Base-by-base conservation (phyloP, 1,140 invertebrate species). In the Bilobella aurantiaca region DNA sequence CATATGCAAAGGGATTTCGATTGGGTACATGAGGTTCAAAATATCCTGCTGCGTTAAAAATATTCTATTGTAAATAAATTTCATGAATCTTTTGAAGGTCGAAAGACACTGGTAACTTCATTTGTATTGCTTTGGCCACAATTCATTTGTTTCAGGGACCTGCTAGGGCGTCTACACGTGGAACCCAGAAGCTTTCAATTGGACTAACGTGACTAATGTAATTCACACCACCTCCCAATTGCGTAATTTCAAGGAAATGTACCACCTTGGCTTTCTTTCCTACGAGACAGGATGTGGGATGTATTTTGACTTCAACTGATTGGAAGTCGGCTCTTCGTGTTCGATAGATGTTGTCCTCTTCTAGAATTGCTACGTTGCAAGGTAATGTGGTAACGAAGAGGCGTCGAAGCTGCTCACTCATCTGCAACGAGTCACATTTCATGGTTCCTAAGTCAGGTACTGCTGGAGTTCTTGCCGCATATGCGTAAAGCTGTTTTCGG, bases 161-260 rank as follows among this genome's bases (percentile, higher is more conserved):
- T n/a, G n/a, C n/a, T n/a, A n/a, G n/a, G n/a, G n/a, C n/a, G n/a
- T n/a, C n/a, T n/a, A n/a, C n/a, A n/a, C n/a, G n/a, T n/a, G n/a
- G n/a, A n/a, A n/a, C n/a, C n/a, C n/a, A n/a, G n/a, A n/a, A n/a
- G n/a, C n/a, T n/a, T n/a, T n/a, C n/a, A n/a, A n/a, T n/a, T n/a
- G n/a, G n/a, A n/a, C n/a, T n/a, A 0, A 67, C 21, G 60, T 67
- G 66, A 12, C n/a, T 25, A n/a, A 67, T 67, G 25, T 58, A 67
- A 34, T 63, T 67, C 3, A 23, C 31, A 14, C 86, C 85, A 73
- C 88, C 89, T 37, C 82, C 84, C 0, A 93, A 96, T 73, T 89
- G 83, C 16, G 96, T 83, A 37, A 98, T 81, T 80, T 98, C 93
- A 0, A 87, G 89, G 77, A 90, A 98, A 5, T 97, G 78, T n/a